A percentile compares a stretch with the other conserved stretches of the same genome.
phyloP scores from a whole-genome alignment of 35 echinoderm and acorn worm species.

The Nesometra sesokonis region DNA sequence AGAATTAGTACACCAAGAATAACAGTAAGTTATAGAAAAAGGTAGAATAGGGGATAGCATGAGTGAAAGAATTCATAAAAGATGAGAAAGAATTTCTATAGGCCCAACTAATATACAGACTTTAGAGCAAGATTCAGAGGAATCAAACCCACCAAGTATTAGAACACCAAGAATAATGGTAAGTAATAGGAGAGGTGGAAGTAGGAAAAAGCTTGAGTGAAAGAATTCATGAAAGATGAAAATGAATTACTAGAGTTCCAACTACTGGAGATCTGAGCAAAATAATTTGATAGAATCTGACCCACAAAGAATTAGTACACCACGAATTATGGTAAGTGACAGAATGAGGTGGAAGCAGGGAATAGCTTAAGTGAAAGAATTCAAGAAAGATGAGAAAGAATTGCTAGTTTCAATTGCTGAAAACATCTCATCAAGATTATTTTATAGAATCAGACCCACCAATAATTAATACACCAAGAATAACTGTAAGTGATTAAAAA shows the following conservation, averaged over 20 bases:
- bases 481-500: no score
- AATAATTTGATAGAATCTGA: background rate
- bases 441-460: no score
- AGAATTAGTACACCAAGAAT: background rate
- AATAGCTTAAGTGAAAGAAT: no score
- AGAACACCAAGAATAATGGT: background rate
- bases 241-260: background rate
- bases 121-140: background rate
- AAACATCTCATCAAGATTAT: no score
- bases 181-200: background rate
- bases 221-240: no score
- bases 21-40: background rate
- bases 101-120: background rate
- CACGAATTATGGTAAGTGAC: background rate
- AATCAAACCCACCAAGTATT: background rate
- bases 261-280: background rate
- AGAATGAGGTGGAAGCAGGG: no score
- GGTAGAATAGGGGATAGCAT: no score
- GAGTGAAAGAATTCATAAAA: no score
- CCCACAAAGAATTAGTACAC: background rate
- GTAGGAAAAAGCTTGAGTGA: no score
- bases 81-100: background rate
- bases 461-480: no score
- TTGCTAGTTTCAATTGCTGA: no score
- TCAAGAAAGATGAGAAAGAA: no score